These are phyloP conservation scores for Nephila pilipes DNA, from an alignment of 1,140 invertebrate genomes.

Conservation along the genomic window DNA sequence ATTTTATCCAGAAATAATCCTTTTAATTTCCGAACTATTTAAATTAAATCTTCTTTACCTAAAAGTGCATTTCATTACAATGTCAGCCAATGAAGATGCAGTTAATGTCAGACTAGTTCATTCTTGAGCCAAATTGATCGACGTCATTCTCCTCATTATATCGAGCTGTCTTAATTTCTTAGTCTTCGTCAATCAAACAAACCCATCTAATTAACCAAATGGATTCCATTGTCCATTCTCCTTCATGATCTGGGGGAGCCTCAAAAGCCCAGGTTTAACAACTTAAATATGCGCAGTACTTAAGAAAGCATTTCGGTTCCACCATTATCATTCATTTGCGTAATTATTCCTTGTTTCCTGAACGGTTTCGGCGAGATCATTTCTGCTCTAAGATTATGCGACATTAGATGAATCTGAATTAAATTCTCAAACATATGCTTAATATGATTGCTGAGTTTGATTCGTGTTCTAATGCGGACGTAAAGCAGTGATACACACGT, in stretches of 20 bases:
- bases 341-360: constrained; percentile 11
- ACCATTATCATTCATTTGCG: not conserved
- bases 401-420: constrained; percentile 17
- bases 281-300: constrained; percentile 9
- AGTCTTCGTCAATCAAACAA: not conserved
- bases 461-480: not conserved
- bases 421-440: not conserved
- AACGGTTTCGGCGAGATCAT: not conserved
- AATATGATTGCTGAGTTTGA: not conserved
- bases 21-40: too few species aligned
- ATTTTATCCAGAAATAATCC: too few species aligned
- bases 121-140: not conserved
- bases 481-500: too few species aligned
- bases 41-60: too few species aligned
- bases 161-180: not conserved
- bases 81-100: not conserved
- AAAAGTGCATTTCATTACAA: not conserved
- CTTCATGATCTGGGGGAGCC: not conserved
- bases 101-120: not conserved
- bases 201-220: constrained; percentile 21
- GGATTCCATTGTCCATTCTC: constrained; percentile 2
- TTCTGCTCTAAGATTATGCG: not conserved
- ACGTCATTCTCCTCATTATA: not conserved
- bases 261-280: not conserved
- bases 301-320: constrained; percentile 12